These are phyloP conservation scores for Aphidius ervi DNA, from an alignment of 1,140 invertebrate species.

Conservation along the genomic window DNA sequence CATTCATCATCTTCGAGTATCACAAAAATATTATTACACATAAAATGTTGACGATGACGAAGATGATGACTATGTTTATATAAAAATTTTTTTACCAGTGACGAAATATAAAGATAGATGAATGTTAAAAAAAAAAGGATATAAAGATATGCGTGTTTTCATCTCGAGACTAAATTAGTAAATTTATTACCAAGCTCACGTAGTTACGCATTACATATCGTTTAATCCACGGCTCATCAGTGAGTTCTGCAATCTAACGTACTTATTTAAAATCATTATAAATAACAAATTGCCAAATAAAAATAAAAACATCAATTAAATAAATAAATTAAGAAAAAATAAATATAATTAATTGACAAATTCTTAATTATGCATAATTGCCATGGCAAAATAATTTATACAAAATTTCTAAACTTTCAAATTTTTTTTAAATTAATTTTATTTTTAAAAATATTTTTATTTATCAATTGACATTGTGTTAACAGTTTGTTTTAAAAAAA, in stretches of 20 bases:
- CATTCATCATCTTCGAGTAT: conserved; percentile 40
- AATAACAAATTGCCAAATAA: too few relatives aligned
- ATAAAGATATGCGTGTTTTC: too few relatives aligned
- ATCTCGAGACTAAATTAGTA: conserved; percentile 6
- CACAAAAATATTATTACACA: conserved; percentile 25
- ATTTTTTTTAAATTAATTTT: too few relatives aligned
- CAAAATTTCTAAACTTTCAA: too few relatives aligned
- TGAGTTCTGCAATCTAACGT: conserved; percentile 8
- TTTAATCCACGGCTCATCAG: conserved; percentile 11
- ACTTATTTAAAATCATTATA: conserved; percentile 1
- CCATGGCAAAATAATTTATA: too few relatives aligned
- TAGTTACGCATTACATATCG: conserved; percentile 17
- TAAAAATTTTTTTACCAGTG: neutral
- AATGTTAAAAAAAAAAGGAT: too few relatives aligned
- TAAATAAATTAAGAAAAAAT: neutral
- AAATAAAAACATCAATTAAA: neutral
- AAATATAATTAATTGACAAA: too few relatives aligned
- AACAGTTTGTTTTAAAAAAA: neutral
- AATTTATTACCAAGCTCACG: neutral
- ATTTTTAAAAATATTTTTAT: too few relatives aligned
- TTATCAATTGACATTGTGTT: too few relatives aligned
- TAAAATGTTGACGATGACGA: neutral
- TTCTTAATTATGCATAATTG: too few relatives aligned
- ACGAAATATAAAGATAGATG: too few relatives aligned
- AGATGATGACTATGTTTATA: conserved; percentile 7